Percentiles rank a stretch among this genome's conserved stretches.
Conservation (phyloP, 2,797 vertebrate genomes). For the Centropyge bicolor region DNA sequence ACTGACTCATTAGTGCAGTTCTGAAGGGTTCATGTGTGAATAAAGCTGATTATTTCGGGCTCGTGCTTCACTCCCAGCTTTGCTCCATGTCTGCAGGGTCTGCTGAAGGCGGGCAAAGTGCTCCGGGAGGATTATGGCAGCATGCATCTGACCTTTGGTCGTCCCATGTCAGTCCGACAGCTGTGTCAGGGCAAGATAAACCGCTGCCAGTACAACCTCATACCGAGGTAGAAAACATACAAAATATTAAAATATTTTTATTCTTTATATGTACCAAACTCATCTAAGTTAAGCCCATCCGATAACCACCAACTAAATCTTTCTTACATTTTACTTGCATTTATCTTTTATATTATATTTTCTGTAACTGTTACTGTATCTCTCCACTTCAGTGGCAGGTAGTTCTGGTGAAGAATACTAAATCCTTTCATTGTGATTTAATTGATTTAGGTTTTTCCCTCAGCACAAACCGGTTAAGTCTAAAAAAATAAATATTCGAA, state of each 20-base stretch:
- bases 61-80: not conserved
- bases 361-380: no score
- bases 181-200: slow-evolving; percentile 89
- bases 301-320: no score
- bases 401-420: not conserved
- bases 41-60: slow-evolving; percentile 17
- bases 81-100: slow-evolving; percentile 83
- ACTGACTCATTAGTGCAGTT: not conserved
- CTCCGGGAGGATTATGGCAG: slow-evolving; percentile 93
- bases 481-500: not conserved
- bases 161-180: slow-evolving; percentile 91
- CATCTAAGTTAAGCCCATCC: no score
- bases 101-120: slow-evolving; percentile 93
- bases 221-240: slow-evolving; percentile 87
- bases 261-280: no score
- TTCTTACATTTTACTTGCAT: no score
- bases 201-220: slow-evolving; percentile 89
- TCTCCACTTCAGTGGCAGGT: not conserved
- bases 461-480: not conserved
- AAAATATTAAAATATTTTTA: not conserved
- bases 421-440: not conserved
- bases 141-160: slow-evolving; percentile 92
- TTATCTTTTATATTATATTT: not conserved
- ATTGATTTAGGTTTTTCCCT: not conserved
- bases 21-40: not conserved